phyloP scores from a whole-genome alignment of 2,797 vertebrate genomes.

The Microhierax caerulescens region DNA sequence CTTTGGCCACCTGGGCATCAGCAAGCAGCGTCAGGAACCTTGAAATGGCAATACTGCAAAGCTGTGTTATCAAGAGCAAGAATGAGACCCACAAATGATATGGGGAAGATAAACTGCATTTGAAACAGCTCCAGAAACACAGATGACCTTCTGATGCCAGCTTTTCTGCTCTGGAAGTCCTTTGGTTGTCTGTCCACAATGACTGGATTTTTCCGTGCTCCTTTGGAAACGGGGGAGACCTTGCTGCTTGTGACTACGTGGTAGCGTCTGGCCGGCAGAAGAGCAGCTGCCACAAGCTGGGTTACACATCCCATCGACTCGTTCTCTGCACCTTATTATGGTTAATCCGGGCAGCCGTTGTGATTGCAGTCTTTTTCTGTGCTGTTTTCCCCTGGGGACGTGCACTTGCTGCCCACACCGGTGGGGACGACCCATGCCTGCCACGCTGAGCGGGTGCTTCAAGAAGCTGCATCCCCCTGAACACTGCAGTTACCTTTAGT shows the following conservation, averaged over 20 bases:
- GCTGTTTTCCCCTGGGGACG: background rate
- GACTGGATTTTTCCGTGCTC: background rate
- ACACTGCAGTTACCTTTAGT: accelerated
- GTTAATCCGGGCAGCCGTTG: background rate
- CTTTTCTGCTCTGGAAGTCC: background rate
- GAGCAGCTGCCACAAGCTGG: background rate
- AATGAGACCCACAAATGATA: background rate
- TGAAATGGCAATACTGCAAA: background rate
- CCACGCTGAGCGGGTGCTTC: background rate
- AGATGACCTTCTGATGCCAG: background rate
- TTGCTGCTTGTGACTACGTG: background rate
- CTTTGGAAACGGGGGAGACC: background rate
- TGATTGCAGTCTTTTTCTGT: background rate
- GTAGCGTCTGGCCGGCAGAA: background rate
- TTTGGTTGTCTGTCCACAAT: accelerated
- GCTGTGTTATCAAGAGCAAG: background rate
- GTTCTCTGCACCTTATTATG: background rate
- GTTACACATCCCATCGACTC: background rate
- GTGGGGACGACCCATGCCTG: background rate
- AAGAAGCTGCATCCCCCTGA: background rate
- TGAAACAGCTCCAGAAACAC: background rate
- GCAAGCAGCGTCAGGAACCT: background rate
- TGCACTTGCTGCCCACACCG: background rate
- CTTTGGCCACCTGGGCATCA: background rate
- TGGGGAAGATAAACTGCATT: background rate